Evolutionary conservation across 1,140 invertebrate genomes (phyloP).

Genomic region (Glomeris maerens): DNA sequence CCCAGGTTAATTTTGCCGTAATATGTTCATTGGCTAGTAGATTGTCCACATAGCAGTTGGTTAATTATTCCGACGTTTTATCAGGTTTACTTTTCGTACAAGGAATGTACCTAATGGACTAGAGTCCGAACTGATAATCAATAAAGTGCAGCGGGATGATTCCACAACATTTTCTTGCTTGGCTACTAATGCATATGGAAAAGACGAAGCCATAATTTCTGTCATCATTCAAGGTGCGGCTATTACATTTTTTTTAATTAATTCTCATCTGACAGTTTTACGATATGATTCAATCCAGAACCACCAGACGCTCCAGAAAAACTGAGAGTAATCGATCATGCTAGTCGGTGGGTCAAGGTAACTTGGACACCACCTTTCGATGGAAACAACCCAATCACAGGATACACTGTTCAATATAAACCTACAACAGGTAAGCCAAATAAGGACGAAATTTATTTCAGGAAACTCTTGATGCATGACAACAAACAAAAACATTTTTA

Average conservation of each 20-base stretch:
- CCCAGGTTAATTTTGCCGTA: not conserved
- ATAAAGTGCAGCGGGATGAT: constrained; percentile 26
- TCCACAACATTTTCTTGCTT: constrained; percentile 34
- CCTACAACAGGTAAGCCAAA: constrained; percentile 15
- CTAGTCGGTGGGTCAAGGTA: constrained; percentile 23
- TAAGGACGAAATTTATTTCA: no score
- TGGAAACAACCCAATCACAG: constrained; percentile 29
- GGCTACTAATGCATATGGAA: constrained; percentile 30
- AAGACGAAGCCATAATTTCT: constrained; percentile 31
- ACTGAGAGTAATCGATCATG: constrained; percentile 22
- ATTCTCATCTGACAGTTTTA: no score
- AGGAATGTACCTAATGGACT: not conserved
- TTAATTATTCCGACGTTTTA: not conserved
- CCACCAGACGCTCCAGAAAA: constrained; percentile 28
- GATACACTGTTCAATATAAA: constrained; percentile 25
- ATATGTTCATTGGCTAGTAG: not conserved
- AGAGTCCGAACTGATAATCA: constrained; percentile 24
- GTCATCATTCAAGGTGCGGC: constrained; percentile 34
- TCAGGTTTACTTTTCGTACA: not conserved
- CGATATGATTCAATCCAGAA: no score
- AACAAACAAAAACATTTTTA: not conserved
- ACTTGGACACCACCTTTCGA: constrained; percentile 30
- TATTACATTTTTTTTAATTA: constrained; percentile 5
- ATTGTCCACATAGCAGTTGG: not conserved
- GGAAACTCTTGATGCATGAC: no score